A percentile compares a stretch with the other conserved stretches of the same genome.
Conservation (phyloP, 2,113 vertebrate genomes). For the Bombycilla garrulus region DNA sequence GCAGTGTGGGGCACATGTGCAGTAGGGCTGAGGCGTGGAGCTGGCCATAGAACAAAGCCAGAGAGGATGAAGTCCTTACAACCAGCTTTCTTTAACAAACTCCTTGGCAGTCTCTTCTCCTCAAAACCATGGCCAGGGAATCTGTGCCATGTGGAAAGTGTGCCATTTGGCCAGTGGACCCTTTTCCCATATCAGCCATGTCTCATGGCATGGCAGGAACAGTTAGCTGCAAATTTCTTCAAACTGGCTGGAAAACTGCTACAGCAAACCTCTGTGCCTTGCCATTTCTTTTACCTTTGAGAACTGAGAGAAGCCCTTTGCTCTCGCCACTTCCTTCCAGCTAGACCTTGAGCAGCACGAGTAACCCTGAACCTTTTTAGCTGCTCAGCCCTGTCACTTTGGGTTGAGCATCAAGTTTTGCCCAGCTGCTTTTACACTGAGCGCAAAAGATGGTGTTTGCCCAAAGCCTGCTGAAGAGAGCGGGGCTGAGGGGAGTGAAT, state of each 20-base stretch:
- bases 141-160: neutral
- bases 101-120: neutral
- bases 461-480: neutral
- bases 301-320: neutral
- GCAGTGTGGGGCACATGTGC: fast-evolving
- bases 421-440: neutral
- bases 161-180: neutral
- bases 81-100: neutral
- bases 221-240: neutral
- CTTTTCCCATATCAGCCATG: neutral
- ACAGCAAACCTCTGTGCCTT: neutral
- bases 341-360: neutral
- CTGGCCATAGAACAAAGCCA: neutral
- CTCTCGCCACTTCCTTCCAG: neutral
- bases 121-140: neutral
- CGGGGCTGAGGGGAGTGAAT: neutral
- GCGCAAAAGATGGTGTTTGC: neutral
- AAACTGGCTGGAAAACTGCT: neutral
- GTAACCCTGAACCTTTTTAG: neutral
- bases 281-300: neutral
- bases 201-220: neutral
- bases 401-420: neutral
- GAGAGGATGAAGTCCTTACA: neutral
- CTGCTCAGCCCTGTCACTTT: neutral
- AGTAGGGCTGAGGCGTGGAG: fast-evolving